phyloP scores from a whole-genome alignment of 2,888 invertebrate species.

The Eupeodes latifasciatus region DNA sequence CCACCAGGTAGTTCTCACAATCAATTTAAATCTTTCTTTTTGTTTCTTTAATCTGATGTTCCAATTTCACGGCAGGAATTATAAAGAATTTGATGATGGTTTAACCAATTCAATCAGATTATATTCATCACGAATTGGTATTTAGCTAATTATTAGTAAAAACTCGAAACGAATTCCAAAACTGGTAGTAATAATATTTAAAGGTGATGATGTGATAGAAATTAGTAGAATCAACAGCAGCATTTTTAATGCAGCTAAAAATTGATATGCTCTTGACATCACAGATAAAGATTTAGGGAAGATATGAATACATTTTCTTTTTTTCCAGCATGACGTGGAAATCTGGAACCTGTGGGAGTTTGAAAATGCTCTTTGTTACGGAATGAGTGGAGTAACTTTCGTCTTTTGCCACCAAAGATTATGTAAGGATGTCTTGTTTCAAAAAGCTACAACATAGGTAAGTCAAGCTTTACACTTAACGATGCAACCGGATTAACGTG shows the following conservation, averaged over 20 bases:
- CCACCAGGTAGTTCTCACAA: conserved; percentile 70
- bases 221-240: conserved; percentile 23
- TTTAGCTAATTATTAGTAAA: conserved; percentile 57
- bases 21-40: conserved; percentile 41
- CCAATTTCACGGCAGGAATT: conserved; percentile 68
- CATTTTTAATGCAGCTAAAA: conserved; percentile 28
- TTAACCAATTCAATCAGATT: conserved; percentile 68
- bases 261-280: conserved; percentile 62
- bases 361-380: no score
- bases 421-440: no score
- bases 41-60: conserved; percentile 59
- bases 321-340: no score
- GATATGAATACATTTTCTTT: not conserved
- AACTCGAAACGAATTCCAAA: conserved; percentile 56
- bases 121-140: conserved; percentile 43
- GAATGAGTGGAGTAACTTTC: no score
- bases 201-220: conserved; percentile 45
- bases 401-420: no score
- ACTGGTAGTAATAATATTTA: conserved; percentile 34
- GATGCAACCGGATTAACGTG: no score
- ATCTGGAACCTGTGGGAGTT: no score
- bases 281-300: not conserved
- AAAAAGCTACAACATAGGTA: no score
- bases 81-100: not conserved
- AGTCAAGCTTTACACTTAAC: no score